phyloP scores from a whole-genome alignment of 2,113 vertebrate species.

The rat (Rattus norvegicus) region GRCr8 NC_086021.1:175788501-175789000 shows the following conservation, averaged over 20 bases:
- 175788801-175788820: not conserved
- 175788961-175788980: not conserved
- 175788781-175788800: not conserved
- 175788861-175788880: not conserved
- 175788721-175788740: not conserved
- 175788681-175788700: not conserved
- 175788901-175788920: not conserved
- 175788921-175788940: not conserved
- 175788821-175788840: not conserved
- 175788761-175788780: not conserved
- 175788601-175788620: fast-evolving
- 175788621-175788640: not conserved
- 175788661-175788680: not conserved
- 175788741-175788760: not conserved
- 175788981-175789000: not conserved
- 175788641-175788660: not conserved
- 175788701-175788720: not conserved
- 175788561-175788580: not conserved
- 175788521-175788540: not conserved
- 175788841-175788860: not conserved
- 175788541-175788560: not conserved
- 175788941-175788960: not conserved
- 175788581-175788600: not conserved
- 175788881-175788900: not conserved
- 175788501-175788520: not conserved